These are phyloP conservation scores for Thymallus thymallus DNA, from an alignment of 2,113 vertebrate genomes.

Conservation along the genomic window DNA sequence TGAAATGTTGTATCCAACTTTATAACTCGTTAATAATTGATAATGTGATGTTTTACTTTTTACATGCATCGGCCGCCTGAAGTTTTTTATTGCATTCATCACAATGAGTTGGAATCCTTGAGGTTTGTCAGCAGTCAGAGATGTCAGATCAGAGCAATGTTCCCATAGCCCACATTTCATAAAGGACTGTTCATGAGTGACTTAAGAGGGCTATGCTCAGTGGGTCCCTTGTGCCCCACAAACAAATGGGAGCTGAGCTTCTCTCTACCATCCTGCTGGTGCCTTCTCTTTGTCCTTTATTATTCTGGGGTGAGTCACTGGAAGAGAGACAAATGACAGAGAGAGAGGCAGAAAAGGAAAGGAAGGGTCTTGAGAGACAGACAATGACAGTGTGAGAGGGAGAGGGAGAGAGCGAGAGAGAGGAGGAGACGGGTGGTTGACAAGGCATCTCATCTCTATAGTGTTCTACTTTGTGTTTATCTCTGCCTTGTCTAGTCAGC, in stretches of 20 bases:
- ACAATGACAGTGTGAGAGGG: slow-evolving; percentile 15
- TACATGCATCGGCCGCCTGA: slow-evolving; percentile 48
- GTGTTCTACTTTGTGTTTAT: slow-evolving; percentile 51
- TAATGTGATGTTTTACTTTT: slow-evolving; percentile 55
- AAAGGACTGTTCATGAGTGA: slow-evolving; percentile 32
- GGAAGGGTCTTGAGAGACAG: neutral
- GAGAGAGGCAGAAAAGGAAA: slow-evolving; percentile 27
- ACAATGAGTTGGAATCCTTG: slow-evolving; percentile 18
- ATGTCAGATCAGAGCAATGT: slow-evolving; percentile 26
- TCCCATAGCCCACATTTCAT: too few species aligned
- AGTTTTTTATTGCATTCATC: slow-evolving; percentile 45
- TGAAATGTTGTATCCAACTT: slow-evolving; percentile 45
- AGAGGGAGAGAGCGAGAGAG: slow-evolving; percentile 21
- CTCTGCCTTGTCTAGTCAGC: slow-evolving; percentile 22
- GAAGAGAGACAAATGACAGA: slow-evolving; percentile 49
- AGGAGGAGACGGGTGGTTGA: slow-evolving; percentile 36
- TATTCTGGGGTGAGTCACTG: slow-evolving; percentile 51
- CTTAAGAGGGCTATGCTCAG: slow-evolving; percentile 39
- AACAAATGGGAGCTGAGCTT: neutral
- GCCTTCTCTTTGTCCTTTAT: slow-evolving; percentile 27
- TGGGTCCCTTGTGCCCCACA: slow-evolving; percentile 23
- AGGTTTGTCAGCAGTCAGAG: neutral
- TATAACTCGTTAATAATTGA: slow-evolving; percentile 56
- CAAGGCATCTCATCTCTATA: slow-evolving; percentile 54
- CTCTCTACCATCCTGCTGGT: slow-evolving; percentile 25